These are phyloP conservation scores for Sussaba pulchella DNA, from an alignment of 2,888 invertebrate genomes.

Conservation along the genomic window DNA sequence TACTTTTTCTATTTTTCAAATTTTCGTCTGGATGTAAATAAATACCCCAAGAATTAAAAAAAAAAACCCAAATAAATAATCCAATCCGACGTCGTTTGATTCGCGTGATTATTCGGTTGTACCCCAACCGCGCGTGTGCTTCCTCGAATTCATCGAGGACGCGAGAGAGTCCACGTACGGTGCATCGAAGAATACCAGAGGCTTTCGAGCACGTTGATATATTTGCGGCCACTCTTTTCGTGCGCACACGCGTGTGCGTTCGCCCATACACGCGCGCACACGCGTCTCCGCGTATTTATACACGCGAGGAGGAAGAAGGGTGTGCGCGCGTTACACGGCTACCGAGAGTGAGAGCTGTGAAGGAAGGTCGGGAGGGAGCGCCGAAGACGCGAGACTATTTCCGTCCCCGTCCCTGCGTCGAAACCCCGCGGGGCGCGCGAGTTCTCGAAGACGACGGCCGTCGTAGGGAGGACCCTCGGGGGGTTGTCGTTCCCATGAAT, in stretches of 20 bases:
- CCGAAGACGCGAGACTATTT: conserved; percentile 63
- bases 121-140: conserved; percentile 5
- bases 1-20: too few species aligned
- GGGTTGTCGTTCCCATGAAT: conserved; percentile 53
- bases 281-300: not conserved
- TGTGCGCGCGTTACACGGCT: not conserved
- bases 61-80: too few species aligned
- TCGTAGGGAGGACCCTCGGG: conserved; percentile 29
- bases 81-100: not conserved
- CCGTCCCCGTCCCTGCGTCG: conserved; percentile 52
- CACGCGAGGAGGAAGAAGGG: not conserved
- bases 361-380: conserved; percentile 52
- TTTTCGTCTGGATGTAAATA: too few species aligned
- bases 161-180: conserved; percentile 39
- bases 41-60: too few species aligned
- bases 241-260: conserved; percentile 26
- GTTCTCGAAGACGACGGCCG: too few species aligned
- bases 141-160: conserved; percentile 50
- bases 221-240: conserved; percentile 57
- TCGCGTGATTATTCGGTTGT: conserved; percentile 27
- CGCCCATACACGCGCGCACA: too few species aligned
- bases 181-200: conserved; percentile 55
- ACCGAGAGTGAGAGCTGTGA: conserved; percentile 26
- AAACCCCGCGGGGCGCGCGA: conserved; percentile 26
- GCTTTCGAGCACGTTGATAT: conserved; percentile 49